Percentiles rank a stretch among this genome's conserved stretches.
phyloP scores from a whole-genome alignment of 30 jellyfish, hydroid and myxozoan species.

The Rhopilema esculentum region DNA sequence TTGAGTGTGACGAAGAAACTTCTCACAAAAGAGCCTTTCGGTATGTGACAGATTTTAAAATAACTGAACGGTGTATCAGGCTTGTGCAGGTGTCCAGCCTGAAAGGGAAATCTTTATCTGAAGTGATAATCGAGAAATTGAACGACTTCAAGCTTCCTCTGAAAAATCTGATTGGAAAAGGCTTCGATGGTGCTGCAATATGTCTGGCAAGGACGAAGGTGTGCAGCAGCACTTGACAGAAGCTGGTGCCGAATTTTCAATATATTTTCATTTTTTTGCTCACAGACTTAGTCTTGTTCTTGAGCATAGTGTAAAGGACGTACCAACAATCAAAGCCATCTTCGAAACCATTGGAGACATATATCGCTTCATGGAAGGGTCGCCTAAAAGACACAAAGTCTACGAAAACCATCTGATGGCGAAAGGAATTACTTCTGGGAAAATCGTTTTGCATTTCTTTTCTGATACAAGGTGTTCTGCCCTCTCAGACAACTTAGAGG shows the following conservation, averaged over 20 bases:
- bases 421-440: conserved; percentile 3
- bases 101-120: conserved; percentile 45
- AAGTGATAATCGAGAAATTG: conserved; percentile 19
- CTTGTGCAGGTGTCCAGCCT: conserved; percentile 37
- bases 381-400: conserved; percentile 58
- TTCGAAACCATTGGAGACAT: conserved; percentile 49
- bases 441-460: conserved; percentile 39
- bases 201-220: conserved; percentile 52
- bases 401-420: conserved; percentile 35
- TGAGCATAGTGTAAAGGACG: conserved; percentile 4
- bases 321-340: conserved; percentile 41
- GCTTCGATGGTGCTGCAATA: conserved; percentile 50
- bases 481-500: conserved; percentile 17
- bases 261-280: conserved; percentile 36
- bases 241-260: conserved; percentile 34
- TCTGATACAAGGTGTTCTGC: conserved; percentile 65
- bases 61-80: conserved; percentile 25
- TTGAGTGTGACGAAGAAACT: conserved; percentile 40
- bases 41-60: conserved; percentile 23
- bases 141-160: conserved; percentile 28
- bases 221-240: conserved; percentile 50
- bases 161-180: conserved; percentile 40
- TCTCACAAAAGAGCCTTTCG: conserved; percentile 41
- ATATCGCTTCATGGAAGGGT: conserved; percentile 54
- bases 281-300: conserved; percentile 47